Percentiles rank a stretch among this genome's conserved stretches.
Conservation (phyloP, 2,888 invertebrate species). For the Lordiphosa fenestrarum region DNA sequence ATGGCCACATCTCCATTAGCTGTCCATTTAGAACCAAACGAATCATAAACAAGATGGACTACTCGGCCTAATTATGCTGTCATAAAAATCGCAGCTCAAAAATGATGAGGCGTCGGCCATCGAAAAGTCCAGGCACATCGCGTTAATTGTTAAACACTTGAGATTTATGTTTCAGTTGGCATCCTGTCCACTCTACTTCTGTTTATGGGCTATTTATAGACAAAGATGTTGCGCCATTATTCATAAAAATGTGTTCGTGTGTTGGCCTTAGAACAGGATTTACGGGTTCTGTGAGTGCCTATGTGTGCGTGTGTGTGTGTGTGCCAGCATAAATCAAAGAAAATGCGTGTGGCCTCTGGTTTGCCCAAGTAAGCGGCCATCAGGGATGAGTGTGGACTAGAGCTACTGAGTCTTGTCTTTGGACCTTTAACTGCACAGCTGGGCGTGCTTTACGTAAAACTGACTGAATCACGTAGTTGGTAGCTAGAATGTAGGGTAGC, state of each 20-base stretch:
- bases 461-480: conserved; percentile 40
- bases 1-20: conserved; percentile 55
- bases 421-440: conserved; percentile 17
- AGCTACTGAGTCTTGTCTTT: conserved; percentile 2
- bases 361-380: conserved; percentile 42
- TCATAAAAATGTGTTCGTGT: conserved; percentile 54
- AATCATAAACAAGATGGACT: conserved; percentile 55
- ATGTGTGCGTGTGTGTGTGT: conserved; percentile 13
- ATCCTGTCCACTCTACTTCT: conserved; percentile 10
- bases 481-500: conserved; percentile 12
- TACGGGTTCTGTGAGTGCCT: conserved; percentile 5
- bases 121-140: conserved; percentile 26
- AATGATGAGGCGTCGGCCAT: conserved; percentile 22
- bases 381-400: conserved; percentile 16
- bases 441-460: conserved; percentile 24
- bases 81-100: conserved; percentile 49
- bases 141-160: conserved; percentile 64
- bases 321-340: conserved; percentile 49
- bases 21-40: conserved; percentile 57
- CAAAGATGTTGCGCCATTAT: conserved; percentile 54
- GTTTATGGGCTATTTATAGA: conserved; percentile 64
- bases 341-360: conserved; percentile 32
- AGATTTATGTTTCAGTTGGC: conserved; percentile 51
- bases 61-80: conserved; percentile 52
- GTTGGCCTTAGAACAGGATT: conserved; percentile 25